Evolutionary conservation across 2,113 vertebrate genomes (phyloP).

Genomic region (Indicator indicator): DNA sequence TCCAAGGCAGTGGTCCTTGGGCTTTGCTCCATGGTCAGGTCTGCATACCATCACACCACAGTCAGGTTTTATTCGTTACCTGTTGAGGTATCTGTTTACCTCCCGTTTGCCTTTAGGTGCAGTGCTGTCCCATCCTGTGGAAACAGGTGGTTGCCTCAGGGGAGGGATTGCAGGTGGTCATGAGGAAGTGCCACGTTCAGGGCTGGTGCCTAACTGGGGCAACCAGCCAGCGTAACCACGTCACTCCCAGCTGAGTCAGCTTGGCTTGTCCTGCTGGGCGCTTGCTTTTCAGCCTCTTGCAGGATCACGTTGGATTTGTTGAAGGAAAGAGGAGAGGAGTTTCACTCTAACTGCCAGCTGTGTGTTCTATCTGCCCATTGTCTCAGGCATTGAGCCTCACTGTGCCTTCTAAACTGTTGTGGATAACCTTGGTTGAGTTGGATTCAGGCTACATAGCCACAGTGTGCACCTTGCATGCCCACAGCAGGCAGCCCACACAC

Average conservation of each 20-base stretch:
- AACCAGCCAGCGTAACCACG: not conserved
- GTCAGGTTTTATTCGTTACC: not conserved
- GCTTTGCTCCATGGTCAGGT: fast-evolving
- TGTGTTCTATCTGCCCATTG: not conserved
- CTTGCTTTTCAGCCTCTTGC: not conserved
- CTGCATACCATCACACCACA: fast-evolving
- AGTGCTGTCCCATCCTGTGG: not conserved
- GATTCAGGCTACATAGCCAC: fast-evolving
- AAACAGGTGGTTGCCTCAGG: not conserved
- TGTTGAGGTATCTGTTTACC: not conserved
- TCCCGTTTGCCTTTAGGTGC: not conserved
- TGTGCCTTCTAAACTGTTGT: not conserved
- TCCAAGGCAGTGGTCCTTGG: not conserved
- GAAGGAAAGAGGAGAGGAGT: not conserved
- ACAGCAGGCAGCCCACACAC: not conserved
- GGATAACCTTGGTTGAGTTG: not conserved
- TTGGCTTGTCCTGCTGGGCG: not conserved
- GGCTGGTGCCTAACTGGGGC: not conserved
- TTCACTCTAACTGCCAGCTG: not conserved
- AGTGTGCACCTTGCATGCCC: not conserved
- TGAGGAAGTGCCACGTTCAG: fast-evolving
- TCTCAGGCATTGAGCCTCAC: fast-evolving
- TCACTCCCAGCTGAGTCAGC: not conserved
- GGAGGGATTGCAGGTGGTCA: fast-evolving
- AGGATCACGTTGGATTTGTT: not conserved